A percentile compares a stretch with the other conserved stretches of the same genome.
phyloP scores from a whole-genome alignment of 2,888 invertebrate genomes.

The Digitonthophagus gazella region DNA sequence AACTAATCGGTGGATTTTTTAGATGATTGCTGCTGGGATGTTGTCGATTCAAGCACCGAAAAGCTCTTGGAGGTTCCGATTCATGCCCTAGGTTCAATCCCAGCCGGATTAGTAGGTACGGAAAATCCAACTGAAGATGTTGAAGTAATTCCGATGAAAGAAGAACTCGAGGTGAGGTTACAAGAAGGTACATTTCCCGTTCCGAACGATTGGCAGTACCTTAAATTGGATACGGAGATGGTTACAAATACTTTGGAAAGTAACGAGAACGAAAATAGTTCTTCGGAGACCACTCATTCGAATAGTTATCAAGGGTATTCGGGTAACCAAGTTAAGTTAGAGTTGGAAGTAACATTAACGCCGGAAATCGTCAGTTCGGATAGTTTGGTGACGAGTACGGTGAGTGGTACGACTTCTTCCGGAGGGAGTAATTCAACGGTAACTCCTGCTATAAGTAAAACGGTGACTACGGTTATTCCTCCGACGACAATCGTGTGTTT shows the following conservation, averaged over 20 bases:
- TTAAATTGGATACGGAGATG: slow-evolving; percentile 52
- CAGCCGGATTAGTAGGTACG: slow-evolving; percentile 42
- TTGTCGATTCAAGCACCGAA: slow-evolving; percentile 54
- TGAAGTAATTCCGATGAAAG: slow-evolving; percentile 57
- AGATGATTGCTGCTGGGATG: slow-evolving; percentile 52
- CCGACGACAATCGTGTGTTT: slow-evolving; percentile 57
- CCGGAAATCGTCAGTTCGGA: slow-evolving; percentile 59
- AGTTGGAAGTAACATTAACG: slow-evolving; percentile 61
- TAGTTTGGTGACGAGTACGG: slow-evolving; percentile 56
- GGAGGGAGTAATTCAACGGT: slow-evolving; percentile 38
- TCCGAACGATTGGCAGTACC: slow-evolving; percentile 51
- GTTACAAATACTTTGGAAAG: slow-evolving; percentile 56
- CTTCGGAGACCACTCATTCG: slow-evolving; percentile 29
- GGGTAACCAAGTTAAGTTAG: slow-evolving; percentile 55
- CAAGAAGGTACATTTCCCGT: slow-evolving; percentile 55
- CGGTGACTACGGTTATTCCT: slow-evolving; percentile 52
- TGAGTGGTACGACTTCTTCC: slow-evolving; percentile 43
- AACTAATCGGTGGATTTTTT: slow-evolving; percentile 25
- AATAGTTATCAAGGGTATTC: slow-evolving; percentile 43
- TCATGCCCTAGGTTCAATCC: slow-evolving; percentile 46
- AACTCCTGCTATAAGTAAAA: slow-evolving; percentile 44
- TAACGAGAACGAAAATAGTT: slow-evolving; percentile 40
- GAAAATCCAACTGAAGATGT: slow-evolving; percentile 45
- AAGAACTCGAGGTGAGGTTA: slow-evolving; percentile 59
- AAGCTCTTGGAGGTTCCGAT: slow-evolving; percentile 51